phyloP scores from a whole-genome alignment of 2,797 vertebrate genomes.

The Dallia pectoralis region DNA sequence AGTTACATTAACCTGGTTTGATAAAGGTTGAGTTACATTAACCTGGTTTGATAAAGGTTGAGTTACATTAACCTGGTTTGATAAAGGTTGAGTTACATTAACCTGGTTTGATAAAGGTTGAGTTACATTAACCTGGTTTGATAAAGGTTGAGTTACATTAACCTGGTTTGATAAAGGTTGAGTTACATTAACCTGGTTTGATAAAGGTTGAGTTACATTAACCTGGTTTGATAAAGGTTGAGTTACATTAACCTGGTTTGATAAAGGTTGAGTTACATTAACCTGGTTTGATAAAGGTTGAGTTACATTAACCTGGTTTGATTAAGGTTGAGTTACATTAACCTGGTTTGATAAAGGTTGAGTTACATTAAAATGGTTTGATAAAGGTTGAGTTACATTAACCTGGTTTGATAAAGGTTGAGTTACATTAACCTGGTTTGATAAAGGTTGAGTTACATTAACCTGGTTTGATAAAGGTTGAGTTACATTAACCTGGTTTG shows the following conservation, averaged over 20 bases:
- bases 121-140: slow-evolving; percentile 6
- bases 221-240: slow-evolving; percentile 19
- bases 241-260: slow-evolving; percentile 6
- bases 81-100: slow-evolving; percentile 17
- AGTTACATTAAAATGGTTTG: slow-evolving; percentile 6
- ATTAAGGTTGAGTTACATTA: slow-evolving; percentile 17
- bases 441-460: slow-evolving; percentile 17
- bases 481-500: slow-evolving; percentile 6
- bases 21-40: slow-evolving; percentile 17
- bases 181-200: slow-evolving; percentile 6
- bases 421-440: slow-evolving; percentile 6
- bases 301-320: slow-evolving; percentile 6
- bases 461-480: slow-evolving; percentile 19
- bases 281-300: slow-evolving; percentile 19
- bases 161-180: slow-evolving; percentile 19
- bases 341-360: slow-evolving; percentile 19
- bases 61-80: slow-evolving; percentile 6
- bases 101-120: slow-evolving; percentile 19
- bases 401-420: slow-evolving; percentile 19
- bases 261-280: slow-evolving; percentile 17
- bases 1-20: slow-evolving; percentile 6
- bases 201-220: slow-evolving; percentile 17
- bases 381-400: slow-evolving; percentile 17
- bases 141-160: slow-evolving; percentile 17
- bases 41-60: slow-evolving; percentile 19